Base-by-base conservation (phyloP, 2,888 invertebrate genomes). In the Phyto melanocephala region DNA sequence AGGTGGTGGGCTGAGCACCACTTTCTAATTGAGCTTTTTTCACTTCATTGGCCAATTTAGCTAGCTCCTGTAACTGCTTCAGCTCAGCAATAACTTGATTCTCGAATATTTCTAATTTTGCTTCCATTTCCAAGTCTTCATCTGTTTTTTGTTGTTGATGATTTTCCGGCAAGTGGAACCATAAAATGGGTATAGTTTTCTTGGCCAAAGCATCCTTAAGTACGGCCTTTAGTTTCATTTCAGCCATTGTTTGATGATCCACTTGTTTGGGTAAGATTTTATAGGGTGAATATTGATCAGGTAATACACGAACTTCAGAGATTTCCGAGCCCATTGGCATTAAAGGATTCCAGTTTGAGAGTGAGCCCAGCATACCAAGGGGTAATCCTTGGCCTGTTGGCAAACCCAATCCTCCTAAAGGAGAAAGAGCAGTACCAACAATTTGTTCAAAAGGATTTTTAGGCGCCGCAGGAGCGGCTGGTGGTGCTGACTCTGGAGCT, bases 251-350 rank as follows among this genome's bases (percentile, higher is more conserved):
- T 17, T 63, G 76, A 15, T 15, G 35, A 33, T 72, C 68, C 17
- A 67, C 67, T 52, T 68, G 15, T 54, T 72, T 77, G 13, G 77
- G 80, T 22, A 63, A 20, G 10, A 80, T 15, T 52, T 77, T 77
- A 47, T 71, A 75, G 3, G 86, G 84, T 17, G 47, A 50, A 24
- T 65, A 40, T 13, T 17, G 45, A 6, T 87, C 87, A 0, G 89
- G 89, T 56, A 81, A 86, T 0, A 89, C 87, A 10, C 89, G 86
- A 15, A 89, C 87, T 84, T 89, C 89, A 0, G 87, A 87, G 2
- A 89, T 86, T 10, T 88, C 86, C 0, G 90, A 90, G 8, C 65
- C 68, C 35, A 60, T 6, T 20, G 63, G 52, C 40, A 52, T 40
- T 35, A 70, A 35, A 11, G 42, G 40, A 52, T 35, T 37, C 1